These are phyloP conservation scores for Paramormyrops kingsleyae DNA, from an alignment of 2,113 vertebrate species.

Conservation along the genomic window DNA sequence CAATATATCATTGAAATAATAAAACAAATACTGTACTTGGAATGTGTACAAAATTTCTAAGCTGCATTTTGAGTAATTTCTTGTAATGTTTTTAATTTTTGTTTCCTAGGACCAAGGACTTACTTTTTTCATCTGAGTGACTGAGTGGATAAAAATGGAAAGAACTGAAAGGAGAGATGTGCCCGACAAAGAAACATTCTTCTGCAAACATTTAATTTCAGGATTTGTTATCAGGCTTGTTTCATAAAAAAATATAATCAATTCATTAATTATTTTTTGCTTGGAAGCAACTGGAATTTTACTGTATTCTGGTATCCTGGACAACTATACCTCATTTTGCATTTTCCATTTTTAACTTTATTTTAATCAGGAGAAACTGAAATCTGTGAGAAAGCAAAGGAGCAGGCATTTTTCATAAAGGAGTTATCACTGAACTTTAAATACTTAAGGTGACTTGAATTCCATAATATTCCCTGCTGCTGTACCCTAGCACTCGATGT, in stretches of 20 bases:
- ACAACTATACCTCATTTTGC: slow-evolving; percentile 12
- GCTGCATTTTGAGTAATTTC: background rate
- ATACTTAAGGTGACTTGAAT: slow-evolving; percentile 7
- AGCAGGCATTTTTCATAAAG: background rate
- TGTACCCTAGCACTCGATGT: background rate
- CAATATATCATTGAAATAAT: background rate
- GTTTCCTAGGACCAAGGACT: slow-evolving; percentile 17
- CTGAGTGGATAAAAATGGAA: slow-evolving; percentile 8
- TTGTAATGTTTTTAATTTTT: background rate
- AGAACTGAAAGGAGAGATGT: background rate
- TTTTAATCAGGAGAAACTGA: background rate
- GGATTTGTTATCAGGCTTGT: background rate
- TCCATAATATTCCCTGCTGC: background rate
- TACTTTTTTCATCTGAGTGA: background rate
- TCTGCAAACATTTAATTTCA: background rate
- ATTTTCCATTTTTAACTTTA: background rate
- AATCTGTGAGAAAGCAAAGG: background rate
- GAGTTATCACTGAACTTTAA: background rate
- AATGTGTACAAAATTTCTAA: background rate
- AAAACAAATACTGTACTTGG: background rate
- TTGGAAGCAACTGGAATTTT: background rate
- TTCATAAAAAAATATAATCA: slow-evolving; percentile 11
- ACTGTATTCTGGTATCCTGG: background rate
- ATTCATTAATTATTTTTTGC: slow-evolving; percentile 5
- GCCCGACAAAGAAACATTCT: background rate